Conservation (phyloP, 2,797 vertebrate species). For the Gephyroberyx darwinii region DNA sequence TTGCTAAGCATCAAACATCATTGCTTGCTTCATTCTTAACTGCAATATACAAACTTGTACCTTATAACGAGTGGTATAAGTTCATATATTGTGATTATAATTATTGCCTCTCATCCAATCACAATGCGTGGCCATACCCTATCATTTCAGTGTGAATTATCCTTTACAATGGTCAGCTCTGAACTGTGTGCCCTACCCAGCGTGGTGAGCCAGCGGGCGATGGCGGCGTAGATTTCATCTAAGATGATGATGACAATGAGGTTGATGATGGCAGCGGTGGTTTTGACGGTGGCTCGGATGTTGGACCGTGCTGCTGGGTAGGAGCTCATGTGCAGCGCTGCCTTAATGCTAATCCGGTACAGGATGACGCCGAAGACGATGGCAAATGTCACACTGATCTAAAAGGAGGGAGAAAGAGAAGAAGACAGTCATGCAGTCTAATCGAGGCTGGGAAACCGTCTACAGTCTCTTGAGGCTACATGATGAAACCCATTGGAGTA, state of each 20-base stretch:
- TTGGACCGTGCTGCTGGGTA: constrained; percentile 86
- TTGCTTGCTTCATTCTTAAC: too few relatives aligned
- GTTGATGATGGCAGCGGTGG: constrained; percentile 95
- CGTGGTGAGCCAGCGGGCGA: constrained; percentile 92
- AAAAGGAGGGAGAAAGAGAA: constrained; percentile 12
- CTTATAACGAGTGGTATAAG: too few relatives aligned
- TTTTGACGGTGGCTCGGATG: constrained; percentile 92
- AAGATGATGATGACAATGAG: constrained; percentile 95
- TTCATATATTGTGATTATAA: too few relatives aligned
- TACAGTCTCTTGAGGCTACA: too few relatives aligned
- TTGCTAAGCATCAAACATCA: too few relatives aligned
- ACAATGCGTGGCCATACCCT: too few relatives aligned
- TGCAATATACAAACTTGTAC: too few relatives aligned
- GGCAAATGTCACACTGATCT: constrained; percentile 90
- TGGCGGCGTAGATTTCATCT: constrained; percentile 91
- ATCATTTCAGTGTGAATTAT: not conserved
- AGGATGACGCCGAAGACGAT: constrained; percentile 96
- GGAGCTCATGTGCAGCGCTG: constrained; percentile 89
- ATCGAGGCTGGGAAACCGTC: too few relatives aligned
- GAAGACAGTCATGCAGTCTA: not conserved
- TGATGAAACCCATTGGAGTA: too few relatives aligned
- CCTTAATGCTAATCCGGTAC: constrained; percentile 92
- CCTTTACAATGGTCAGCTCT: not conserved
- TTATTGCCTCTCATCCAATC: too few relatives aligned
- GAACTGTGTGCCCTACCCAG: constrained; percentile 80